Evolutionary conservation across 2,888 invertebrate species (phyloP).

Genomic region (Drosophila ustulata): DNA sequence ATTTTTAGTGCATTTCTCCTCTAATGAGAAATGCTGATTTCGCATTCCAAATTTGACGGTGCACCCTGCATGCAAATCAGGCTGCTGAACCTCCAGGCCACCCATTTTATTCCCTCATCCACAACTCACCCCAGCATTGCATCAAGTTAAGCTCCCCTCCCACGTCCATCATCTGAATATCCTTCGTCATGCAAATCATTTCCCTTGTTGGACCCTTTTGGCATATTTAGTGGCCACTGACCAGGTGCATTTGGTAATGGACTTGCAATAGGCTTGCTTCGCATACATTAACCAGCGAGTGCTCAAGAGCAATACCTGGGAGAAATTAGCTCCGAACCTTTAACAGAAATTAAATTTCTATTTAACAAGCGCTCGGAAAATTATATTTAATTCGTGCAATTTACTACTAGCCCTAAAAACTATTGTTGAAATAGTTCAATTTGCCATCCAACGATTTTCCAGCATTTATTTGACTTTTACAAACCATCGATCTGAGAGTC

Average conservation of each 20-base stretch:
- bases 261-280: slow-evolving; percentile 44
- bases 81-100: slow-evolving; percentile 8
- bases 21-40: slow-evolving; percentile 79
- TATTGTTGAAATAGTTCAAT: no score
- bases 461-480: not conserved
- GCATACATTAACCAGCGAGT: slow-evolving; percentile 33
- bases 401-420: not conserved
- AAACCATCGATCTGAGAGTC: no score
- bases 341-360: slow-evolving; percentile 17
- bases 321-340: slow-evolving; percentile 19
- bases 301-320: slow-evolving; percentile 14
- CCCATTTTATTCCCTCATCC: slow-evolving; percentile 20
- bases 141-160: not conserved
- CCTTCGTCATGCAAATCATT: slow-evolving; percentile 62
- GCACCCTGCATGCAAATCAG: slow-evolving; percentile 71
- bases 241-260: slow-evolving; percentile 65
- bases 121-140: not conserved
- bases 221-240: slow-evolving; percentile 60
- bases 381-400: not conserved
- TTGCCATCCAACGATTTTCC: no score
- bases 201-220: slow-evolving; percentile 37
- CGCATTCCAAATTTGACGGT: slow-evolving; percentile 55
- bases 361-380: not conserved
- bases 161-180: slow-evolving; percentile 46
- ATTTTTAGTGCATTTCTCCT: slow-evolving; percentile 57